These are phyloP conservation scores for Myxocyprinus asiaticus DNA, from an alignment of 2,113 vertebrate genomes.

Conservation along the genomic window DNA sequence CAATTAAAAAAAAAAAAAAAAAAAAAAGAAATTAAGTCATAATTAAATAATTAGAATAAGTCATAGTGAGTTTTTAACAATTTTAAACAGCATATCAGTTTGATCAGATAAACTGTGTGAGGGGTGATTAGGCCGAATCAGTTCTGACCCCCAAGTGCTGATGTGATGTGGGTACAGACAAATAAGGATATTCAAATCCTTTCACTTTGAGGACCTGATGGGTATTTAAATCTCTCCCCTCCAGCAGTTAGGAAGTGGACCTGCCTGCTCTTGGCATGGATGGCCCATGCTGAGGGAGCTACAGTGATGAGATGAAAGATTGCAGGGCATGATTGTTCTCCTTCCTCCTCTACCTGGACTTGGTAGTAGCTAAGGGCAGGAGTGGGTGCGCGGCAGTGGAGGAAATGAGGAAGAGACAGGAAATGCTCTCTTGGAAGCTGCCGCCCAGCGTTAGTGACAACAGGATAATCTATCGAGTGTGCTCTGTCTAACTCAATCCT, in stretches of 20 bases:
- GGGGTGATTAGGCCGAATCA: background rate
- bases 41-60: no score
- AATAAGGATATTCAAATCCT: constrained; percentile 69
- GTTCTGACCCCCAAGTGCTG: background rate
- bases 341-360: background rate
- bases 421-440: constrained; percentile 4
- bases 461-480: constrained; percentile 16
- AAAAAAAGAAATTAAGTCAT: no score
- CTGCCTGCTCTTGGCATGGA: constrained; percentile 58
- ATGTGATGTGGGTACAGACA: constrained; percentile 50
- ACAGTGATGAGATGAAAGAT: constrained; percentile 47
- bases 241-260: constrained; percentile 36
- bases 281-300: constrained; percentile 48
- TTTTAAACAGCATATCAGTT: no score
- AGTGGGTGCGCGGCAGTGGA: background rate
- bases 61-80: no score
- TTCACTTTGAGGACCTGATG: constrained; percentile 64
- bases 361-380: constrained; percentile 36
- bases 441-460: constrained; percentile 12
- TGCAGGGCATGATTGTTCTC: constrained; percentile 50
- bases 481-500: background rate
- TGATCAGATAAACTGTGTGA: background rate
- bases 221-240: constrained; percentile 68
- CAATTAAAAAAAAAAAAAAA: no score
- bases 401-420: constrained; percentile 28